A percentile compares a stretch with the other conserved stretches of the same genome.
Conservation (phyloP, 2,113 vertebrate species). For the Mystacornis crossleyi region DNA sequence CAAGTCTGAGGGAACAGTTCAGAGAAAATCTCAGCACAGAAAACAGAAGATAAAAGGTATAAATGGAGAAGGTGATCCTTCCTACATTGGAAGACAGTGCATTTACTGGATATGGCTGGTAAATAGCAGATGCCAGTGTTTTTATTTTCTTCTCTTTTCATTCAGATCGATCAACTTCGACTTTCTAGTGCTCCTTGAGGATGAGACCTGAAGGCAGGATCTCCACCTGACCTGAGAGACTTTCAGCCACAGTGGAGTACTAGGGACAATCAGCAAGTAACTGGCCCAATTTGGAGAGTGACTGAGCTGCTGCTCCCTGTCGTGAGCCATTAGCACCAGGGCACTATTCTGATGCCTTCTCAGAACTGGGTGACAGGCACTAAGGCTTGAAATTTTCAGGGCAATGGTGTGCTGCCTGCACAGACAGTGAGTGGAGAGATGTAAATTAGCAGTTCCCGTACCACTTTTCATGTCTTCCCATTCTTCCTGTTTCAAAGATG, state of each 20-base stretch:
- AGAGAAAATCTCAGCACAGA: background rate
- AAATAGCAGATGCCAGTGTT: background rate
- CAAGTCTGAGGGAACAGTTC: background rate
- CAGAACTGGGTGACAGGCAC: background rate
- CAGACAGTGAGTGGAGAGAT: background rate
- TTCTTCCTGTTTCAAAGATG: background rate
- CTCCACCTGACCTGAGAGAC: background rate
- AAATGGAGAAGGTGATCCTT: background rate
- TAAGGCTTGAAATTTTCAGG: background rate
- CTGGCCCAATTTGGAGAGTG: background rate
- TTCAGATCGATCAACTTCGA: background rate
- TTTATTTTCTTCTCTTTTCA: background rate
- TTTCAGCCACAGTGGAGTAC: rapidly evolving
- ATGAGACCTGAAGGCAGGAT: background rate
- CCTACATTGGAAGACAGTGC: background rate
- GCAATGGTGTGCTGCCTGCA: background rate
- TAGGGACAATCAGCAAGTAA: background rate
- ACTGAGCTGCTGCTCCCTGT: background rate
- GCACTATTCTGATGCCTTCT: background rate
- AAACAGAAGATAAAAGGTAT: background rate
- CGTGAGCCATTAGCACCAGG: background rate
- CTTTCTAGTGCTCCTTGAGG: background rate
- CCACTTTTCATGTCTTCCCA: background rate
- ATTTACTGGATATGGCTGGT: background rate
- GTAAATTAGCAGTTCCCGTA: rapidly evolving